Evolutionary conservation across 2,797 vertebrate genomes (phyloP).

Genomic region (Myotis findleyi): DNA sequence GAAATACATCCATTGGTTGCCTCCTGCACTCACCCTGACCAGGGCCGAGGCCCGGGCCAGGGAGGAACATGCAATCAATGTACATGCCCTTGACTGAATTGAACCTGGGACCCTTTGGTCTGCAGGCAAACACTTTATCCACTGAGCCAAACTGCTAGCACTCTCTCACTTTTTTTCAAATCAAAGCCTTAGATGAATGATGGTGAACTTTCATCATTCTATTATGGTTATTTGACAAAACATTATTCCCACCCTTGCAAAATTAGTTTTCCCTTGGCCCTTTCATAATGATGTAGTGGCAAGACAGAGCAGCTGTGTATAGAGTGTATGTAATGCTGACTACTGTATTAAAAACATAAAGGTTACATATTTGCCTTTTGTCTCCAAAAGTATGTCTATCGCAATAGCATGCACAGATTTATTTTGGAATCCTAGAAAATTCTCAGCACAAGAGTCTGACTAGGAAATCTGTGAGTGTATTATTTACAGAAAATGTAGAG

Average conservation of each 20-base stretch:
- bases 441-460: neutral
- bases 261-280: neutral
- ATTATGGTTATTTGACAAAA: neutral
- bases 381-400: neutral
- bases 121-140: too few species aligned
- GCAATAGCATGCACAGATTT: neutral
- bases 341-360: neutral
- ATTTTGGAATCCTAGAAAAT: neutral
- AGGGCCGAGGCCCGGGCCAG: too few species aligned
- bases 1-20: too few species aligned
- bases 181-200: neutral
- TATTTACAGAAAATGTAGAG: neutral
- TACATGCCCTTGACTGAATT: too few species aligned
- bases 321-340: neutral
- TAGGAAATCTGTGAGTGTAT: neutral
- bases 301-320: neutral
- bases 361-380: neutral
- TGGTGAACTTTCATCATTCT: neutral
- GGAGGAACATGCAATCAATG: too few species aligned
- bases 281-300: neutral
- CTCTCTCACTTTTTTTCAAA: neutral
- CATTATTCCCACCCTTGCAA: neutral
- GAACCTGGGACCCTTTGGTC: too few species aligned
- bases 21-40: too few species aligned
- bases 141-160: too few species aligned